Conservation (phyloP, 2,797 vertebrate species). For the Alfaro cultratus region DNA sequence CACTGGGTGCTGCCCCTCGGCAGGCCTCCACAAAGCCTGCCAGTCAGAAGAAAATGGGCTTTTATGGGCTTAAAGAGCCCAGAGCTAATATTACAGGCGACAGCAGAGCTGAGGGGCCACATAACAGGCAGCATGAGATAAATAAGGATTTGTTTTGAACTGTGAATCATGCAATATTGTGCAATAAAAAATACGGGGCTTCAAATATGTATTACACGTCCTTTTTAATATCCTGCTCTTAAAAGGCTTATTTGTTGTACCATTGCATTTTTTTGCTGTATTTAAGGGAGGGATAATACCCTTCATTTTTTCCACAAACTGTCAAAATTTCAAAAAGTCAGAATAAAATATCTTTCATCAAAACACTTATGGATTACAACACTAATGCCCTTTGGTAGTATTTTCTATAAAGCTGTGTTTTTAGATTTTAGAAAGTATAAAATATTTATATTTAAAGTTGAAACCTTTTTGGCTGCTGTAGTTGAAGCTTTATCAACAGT, state of each 20-base stretch:
- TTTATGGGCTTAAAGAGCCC: slow-evolving; percentile 32
- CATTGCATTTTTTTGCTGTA: slow-evolving; percentile 33
- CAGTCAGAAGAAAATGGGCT: slow-evolving; percentile 23
- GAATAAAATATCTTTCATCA: neutral
- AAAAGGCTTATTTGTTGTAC: slow-evolving; percentile 24
- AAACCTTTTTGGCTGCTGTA: neutral
- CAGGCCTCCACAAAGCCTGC: slow-evolving; percentile 26
- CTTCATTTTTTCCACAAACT: neutral
- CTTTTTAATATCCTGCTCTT: slow-evolving; percentile 36
- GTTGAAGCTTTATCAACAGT: neutral
- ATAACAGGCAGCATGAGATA: slow-evolving; percentile 25
- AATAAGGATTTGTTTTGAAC: slow-evolving; percentile 26
- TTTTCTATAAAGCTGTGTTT: neutral
- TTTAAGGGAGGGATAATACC: slow-evolving; percentile 3
- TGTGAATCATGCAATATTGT: slow-evolving; percentile 26
- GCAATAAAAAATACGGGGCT: slow-evolving; percentile 12
- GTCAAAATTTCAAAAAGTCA: neutral
- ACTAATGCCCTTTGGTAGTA: neutral
- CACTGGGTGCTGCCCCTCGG: slow-evolving; percentile 15
- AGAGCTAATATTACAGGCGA: slow-evolving; percentile 28
- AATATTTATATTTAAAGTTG: neutral
- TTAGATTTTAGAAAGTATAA: neutral
- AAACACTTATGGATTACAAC: neutral
- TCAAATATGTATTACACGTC: slow-evolving; percentile 19
- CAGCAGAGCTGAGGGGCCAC: slow-evolving; percentile 22